Conservation (phyloP, 1,140 invertebrate species). For the Planococcus citri region DNA sequence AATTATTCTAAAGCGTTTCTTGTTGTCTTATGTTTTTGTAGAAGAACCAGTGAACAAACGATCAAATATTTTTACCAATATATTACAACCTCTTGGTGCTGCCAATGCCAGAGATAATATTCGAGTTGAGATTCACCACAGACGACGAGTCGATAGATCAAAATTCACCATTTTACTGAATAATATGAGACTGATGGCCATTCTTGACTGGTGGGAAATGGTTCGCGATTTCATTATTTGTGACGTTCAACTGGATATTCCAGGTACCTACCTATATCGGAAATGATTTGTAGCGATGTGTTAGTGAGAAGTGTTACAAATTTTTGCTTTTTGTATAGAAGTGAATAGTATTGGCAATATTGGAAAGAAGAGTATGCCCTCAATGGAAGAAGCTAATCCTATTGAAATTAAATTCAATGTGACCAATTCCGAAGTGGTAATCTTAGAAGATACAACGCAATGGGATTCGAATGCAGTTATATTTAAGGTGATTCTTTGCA, state of each 20-base stretch:
- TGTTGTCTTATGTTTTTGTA: slow-evolving; percentile 27
- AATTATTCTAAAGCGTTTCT: not conserved
- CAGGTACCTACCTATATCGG: not conserved
- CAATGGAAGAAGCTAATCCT: not conserved
- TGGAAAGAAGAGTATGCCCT: not conserved
- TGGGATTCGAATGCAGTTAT: slow-evolving; percentile 90
- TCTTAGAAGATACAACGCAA: slow-evolving; percentile 78
- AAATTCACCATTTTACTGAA: slow-evolving; percentile 85
- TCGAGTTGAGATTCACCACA: slow-evolving; percentile 73
- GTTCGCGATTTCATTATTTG: slow-evolving; percentile 63
- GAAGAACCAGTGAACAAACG: slow-evolving; percentile 52
- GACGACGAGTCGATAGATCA: slow-evolving; percentile 50
- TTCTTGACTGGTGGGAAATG: slow-evolving; percentile 86
- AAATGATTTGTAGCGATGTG: not conserved
- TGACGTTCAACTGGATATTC: slow-evolving; percentile 22
- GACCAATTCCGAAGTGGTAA: slow-evolving; percentile 85
- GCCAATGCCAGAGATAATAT: slow-evolving; percentile 35
- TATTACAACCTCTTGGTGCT: slow-evolving; percentile 58
- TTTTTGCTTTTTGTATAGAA: not conserved
- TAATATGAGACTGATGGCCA: slow-evolving; percentile 87
- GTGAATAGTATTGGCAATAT: not conserved
- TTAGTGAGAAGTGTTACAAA: not conserved
- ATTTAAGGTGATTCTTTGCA: slow-evolving; percentile 49
- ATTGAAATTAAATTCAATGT: slow-evolving; percentile 85
- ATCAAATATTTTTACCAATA: slow-evolving; percentile 79